Conservation (phyloP, 2,113 vertebrate genomes). For the Eulacestoma nigropectus region DNA sequence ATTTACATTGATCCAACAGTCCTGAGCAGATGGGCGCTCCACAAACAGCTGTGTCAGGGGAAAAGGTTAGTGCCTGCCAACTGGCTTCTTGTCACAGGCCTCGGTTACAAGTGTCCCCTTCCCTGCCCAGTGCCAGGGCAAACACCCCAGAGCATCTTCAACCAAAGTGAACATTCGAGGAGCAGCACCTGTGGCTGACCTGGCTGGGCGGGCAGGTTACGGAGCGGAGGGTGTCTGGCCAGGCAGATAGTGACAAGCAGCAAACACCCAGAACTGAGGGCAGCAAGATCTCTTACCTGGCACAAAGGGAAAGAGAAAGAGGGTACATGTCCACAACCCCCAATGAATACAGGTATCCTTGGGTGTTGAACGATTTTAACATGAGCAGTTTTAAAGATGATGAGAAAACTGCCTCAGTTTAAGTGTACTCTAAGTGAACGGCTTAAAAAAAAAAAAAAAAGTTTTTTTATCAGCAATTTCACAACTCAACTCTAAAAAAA, state of each 20-base stretch:
- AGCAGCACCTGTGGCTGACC: background rate
- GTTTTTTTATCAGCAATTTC: background rate
- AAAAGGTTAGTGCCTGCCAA: background rate
- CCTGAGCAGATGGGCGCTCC: background rate
- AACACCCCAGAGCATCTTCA: background rate
- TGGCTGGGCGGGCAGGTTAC: background rate
- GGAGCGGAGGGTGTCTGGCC: fast-evolving
- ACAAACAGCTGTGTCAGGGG: background rate
- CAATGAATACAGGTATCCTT: background rate
- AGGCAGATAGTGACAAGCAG: background rate
- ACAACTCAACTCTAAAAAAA: background rate
- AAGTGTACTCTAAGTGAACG: background rate
- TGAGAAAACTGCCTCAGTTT: background rate
- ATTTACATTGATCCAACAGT: background rate
- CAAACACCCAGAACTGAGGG: background rate
- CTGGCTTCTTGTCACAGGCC: background rate
- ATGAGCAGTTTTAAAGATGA: background rate
- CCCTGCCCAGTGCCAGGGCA: background rate
- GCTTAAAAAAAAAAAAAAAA: background rate
- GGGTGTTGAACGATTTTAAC: background rate
- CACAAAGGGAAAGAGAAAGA: background rate
- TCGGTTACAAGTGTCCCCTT: background rate
- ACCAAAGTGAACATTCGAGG: background rate
- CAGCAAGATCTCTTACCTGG: background rate
- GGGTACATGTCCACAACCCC: background rate